Conservation (phyloP, 2,888 invertebrate genomes). For the Philereme vetulata region DNA sequence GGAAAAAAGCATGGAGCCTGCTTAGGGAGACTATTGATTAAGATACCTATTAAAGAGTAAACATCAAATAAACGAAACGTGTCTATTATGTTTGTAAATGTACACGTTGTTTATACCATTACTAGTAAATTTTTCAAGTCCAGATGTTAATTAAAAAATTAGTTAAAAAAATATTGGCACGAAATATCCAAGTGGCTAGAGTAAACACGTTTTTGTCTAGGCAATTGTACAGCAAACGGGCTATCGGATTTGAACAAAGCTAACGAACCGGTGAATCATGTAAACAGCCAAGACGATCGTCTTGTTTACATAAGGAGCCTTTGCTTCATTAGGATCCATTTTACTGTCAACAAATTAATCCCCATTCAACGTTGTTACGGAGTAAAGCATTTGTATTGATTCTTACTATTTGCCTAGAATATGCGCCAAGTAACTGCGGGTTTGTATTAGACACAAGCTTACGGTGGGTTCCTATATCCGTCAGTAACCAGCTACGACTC, state of each 20-base stretch:
- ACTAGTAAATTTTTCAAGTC: too few relatives aligned
- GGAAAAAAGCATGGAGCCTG: too few relatives aligned
- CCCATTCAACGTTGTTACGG: constrained; percentile 55
- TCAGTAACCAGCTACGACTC: too few relatives aligned
- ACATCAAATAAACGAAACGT: too few relatives aligned
- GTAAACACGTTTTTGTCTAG: constrained; percentile 29
- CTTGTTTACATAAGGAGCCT: constrained; percentile 83
- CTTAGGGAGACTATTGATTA: too few relatives aligned
- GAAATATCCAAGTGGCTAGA: constrained; percentile 25
- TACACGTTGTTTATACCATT: too few relatives aligned
- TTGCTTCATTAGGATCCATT: constrained; percentile 84
- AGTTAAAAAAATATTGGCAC: constrained; percentile 17
- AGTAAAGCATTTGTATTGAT: background rate
- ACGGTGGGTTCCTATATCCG: too few relatives aligned
- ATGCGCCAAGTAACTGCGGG: background rate
- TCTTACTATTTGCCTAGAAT: background rate
- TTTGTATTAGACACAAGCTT: background rate
- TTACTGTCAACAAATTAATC: constrained; percentile 83
- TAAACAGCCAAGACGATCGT: constrained; percentile 82
- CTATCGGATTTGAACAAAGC: constrained; percentile 81
- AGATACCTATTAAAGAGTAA: too few relatives aligned
- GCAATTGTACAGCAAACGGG: constrained; percentile 43
- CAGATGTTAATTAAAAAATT: background rate
- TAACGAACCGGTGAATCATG: constrained; percentile 82
- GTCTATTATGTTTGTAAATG: too few relatives aligned